Base-by-base conservation (phyloP, 2,888 invertebrate genomes). In the Hesperia comma region DNA sequence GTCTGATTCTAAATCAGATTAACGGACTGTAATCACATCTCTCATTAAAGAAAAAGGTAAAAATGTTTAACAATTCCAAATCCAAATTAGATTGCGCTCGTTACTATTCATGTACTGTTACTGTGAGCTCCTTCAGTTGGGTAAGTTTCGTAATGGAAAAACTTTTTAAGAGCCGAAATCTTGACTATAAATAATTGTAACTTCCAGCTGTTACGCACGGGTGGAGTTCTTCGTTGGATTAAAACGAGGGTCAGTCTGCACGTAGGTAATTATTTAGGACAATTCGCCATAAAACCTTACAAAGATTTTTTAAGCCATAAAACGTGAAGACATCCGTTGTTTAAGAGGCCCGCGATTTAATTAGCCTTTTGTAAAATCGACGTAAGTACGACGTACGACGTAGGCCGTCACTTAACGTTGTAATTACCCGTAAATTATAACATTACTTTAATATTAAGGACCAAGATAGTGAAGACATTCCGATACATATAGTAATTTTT, bases 171-270 rank as follows among this genome's bases (percentile, higher is more conserved):
- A 85, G 83, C 83, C 81, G 72, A 85, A 89, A 90, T 90, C 87
- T 87, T 80, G 81, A 82, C 81, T 77, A 88, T 92, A 92, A 92
- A 92, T 92, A 91, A 86, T 88, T 88, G 90, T 85, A 83, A 83
- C 80, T 76, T 84, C 90, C 89, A 90, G 89, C 89, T 92, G 92
- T 90, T 92, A 86, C 91, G 92, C 92, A 90, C 90, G 90, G 79
- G 74, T 81, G 79, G 79, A 80, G 77, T 82, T 76, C 79, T 79
- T 79, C 74, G 74, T 74, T 70, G 79, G 82, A 82, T 83, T 79
- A 82, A 79, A 83, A 80, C 77, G 82, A 83, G 83, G 89, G 84
- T 87, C 87, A 84, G 79, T 76, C 74, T 76, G 81, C 90, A 90
- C 88, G 88, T 88, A 87, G 84, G 83, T 89, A 89, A 91, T 90